Conservation (phyloP, 1,140 invertebrate species). For the Diachasmimorpha longicaudata region DNA sequence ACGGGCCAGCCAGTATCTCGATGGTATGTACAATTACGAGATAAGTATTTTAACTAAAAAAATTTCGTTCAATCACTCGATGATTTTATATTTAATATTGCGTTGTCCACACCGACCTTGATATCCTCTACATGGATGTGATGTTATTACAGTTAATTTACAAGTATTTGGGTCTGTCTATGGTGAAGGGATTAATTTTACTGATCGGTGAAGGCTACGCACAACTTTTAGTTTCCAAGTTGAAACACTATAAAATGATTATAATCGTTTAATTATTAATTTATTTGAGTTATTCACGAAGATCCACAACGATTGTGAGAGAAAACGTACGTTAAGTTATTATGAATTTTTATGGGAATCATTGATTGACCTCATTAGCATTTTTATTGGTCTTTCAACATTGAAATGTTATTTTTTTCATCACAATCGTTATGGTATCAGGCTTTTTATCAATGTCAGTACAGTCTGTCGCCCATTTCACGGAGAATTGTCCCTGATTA, state of each 20-base stretch:
- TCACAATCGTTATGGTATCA: constrained; percentile 50
- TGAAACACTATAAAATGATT: neutral
- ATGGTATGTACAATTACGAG: constrained; percentile 51
- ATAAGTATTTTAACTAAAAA: constrained; percentile 13
- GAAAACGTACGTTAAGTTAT: constrained; percentile 13
- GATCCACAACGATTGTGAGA: constrained; percentile 41
- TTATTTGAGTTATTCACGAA: constrained; percentile 50
- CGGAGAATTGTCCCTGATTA: neutral
- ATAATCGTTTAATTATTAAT: constrained; percentile 44
- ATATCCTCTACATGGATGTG: neutral
- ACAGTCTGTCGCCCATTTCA: constrained; percentile 16
- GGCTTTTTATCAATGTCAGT: constrained; percentile 59
- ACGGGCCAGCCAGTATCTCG: constrained; percentile 55
- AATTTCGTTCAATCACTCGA: neutral
- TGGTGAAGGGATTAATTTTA: constrained; percentile 46
- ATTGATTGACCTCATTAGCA: neutral
- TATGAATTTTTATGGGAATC: neutral
- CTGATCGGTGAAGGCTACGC: constrained; percentile 48
- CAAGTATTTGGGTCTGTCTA: constrained; percentile 11
- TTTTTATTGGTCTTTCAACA: neutral
- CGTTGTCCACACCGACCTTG: constrained; percentile 22
- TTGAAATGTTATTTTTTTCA: constrained; percentile 29
- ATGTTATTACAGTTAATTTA: neutral
- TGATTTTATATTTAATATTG: neutral
- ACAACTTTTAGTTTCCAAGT: constrained; percentile 32